phyloP scores from a whole-genome alignment of 1,140 invertebrate genomes.

The Pogonognathellus flavescens region DNA sequence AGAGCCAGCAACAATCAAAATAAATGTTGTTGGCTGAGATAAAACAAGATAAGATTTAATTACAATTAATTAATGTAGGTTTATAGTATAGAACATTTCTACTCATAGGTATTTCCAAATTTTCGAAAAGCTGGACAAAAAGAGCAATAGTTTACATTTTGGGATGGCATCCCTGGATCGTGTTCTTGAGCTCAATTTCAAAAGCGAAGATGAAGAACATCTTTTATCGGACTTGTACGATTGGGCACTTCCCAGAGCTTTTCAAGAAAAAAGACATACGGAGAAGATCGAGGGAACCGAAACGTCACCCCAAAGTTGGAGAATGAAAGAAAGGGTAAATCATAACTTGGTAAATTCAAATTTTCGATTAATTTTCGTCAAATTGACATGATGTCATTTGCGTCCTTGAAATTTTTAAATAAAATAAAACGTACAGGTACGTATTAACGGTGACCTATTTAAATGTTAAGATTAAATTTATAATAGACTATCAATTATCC shows the following conservation, averaged over 20 bases:
- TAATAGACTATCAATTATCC: too few species aligned
- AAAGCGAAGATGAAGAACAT: conserved; percentile 65
- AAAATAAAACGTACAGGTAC: too few species aligned
- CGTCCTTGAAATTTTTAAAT: too few species aligned
- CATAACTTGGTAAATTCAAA: conserved; percentile 32
- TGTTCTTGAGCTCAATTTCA: conserved; percentile 64
- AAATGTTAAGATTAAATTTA: too few species aligned
- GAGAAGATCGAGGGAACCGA: conserved; percentile 83
- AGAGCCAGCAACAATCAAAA: neutral
- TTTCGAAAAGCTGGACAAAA: conserved; percentile 41
- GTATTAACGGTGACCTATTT: too few species aligned
- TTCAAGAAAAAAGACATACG: conserved; percentile 77
- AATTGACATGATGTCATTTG: too few species aligned
- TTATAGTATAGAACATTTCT: neutral
- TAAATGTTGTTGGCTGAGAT: neutral
- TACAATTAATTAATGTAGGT: conserved; percentile 16
- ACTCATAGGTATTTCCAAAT: neutral
- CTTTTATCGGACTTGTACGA: conserved; percentile 62
- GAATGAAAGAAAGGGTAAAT: conserved; percentile 90
- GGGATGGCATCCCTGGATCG: conserved; percentile 69
- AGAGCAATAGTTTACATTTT: conserved; percentile 21
- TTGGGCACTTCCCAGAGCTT: conserved; percentile 61
- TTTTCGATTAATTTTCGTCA: too few species aligned
- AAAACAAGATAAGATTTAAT: neutral
- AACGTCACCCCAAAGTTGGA: conserved; percentile 84